A percentile compares a stretch with the other conserved stretches of the same genome.
phyloP scores from a whole-genome alignment of 2,888 invertebrate species.

The Drosophila monieri region DNA sequence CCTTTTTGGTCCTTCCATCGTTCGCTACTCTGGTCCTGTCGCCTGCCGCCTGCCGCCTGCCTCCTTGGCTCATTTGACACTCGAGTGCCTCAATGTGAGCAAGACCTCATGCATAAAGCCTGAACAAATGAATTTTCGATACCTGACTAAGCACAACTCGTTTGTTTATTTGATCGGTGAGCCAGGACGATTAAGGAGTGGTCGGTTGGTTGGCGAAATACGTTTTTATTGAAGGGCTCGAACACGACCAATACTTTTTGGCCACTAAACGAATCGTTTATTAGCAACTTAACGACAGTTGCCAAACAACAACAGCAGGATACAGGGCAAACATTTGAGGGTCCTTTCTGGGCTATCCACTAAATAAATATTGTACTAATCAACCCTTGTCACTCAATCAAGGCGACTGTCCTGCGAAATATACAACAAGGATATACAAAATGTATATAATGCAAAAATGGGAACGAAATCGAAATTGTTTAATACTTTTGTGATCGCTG shows the following conservation, averaged over 20 bases:
- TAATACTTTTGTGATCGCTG: conserved; percentile 57
- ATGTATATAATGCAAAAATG: conserved; percentile 40
- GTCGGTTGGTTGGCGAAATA: neutral
- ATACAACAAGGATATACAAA: conserved; percentile 33
- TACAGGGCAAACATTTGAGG: conserved; percentile 1
- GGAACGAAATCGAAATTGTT: conserved; percentile 37
- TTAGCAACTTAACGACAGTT: conserved; percentile 53
- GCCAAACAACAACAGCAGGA: conserved; percentile 30
- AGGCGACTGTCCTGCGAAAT: conserved; percentile 56
- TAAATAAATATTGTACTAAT: conserved; percentile 35
- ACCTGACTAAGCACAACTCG: conserved; percentile 63
- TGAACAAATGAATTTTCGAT: conserved; percentile 57
- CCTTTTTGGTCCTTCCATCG: neutral
- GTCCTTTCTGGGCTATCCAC: conserved; percentile 4
- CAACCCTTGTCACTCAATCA: conserved; percentile 63
- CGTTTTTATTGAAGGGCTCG: neutral
- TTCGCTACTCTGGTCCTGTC: neutral
- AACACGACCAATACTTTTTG: neutral
- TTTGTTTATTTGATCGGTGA: conserved; percentile 49
- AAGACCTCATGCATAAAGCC: conserved; percentile 46
- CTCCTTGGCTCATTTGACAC: conserved; percentile 40
- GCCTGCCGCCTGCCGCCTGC: neutral
- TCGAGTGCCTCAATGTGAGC: conserved; percentile 42
- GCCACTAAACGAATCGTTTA: conserved; percentile 25
- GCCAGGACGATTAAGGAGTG: neutral